These are phyloP conservation scores for Cataglyphis albicans DNA, from an alignment of 2,888 invertebrate species.

Conservation along the genomic window DNA sequence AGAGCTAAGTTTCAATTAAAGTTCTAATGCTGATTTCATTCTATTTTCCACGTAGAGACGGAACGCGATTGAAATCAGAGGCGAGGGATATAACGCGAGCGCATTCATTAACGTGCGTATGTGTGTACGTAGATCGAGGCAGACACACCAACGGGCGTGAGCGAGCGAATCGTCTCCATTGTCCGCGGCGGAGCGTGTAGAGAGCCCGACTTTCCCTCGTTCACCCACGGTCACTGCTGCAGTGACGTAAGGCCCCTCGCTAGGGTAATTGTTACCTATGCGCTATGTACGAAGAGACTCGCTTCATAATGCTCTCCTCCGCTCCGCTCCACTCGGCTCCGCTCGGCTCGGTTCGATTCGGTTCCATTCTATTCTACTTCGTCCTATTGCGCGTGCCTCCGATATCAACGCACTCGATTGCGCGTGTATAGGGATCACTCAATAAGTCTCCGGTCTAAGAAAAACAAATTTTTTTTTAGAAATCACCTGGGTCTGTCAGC, in stretches of 20 bases:
- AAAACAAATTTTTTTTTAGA: too few species aligned
- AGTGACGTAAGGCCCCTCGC: conserved; percentile 81
- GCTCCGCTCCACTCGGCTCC: conserved; percentile 32
- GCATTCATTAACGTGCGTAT: conserved; percentile 40
- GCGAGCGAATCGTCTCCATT: conserved; percentile 75
- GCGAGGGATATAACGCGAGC: conserved; percentile 40
- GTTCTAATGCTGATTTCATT: conserved; percentile 31
- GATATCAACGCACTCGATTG: conserved; percentile 39
- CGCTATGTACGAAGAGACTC: conserved; percentile 69
- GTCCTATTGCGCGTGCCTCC: conserved; percentile 41
- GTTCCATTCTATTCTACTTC: conserved; percentile 34
- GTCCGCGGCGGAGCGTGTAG: conserved; percentile 84
- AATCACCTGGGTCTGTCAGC: too few species aligned
- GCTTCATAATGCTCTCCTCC: conserved; percentile 72
- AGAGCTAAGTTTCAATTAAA: background rate
- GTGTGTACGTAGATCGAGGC: conserved; percentile 19
- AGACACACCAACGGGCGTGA: conserved; percentile 57
- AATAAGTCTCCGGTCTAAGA: too few species aligned
- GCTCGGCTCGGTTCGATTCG: conserved; percentile 58
- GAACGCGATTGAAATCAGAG: conserved; percentile 43
- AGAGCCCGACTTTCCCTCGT: conserved; percentile 83
- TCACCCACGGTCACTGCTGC: conserved; percentile 84
- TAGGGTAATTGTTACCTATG: conserved; percentile 80
- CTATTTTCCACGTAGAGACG: conserved; percentile 25
- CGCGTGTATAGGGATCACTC: conserved; percentile 28